These are phyloP conservation scores for Okamejei kenojei DNA, from an alignment of 2,797 vertebrate species.

Conservation along the genomic window DNA sequence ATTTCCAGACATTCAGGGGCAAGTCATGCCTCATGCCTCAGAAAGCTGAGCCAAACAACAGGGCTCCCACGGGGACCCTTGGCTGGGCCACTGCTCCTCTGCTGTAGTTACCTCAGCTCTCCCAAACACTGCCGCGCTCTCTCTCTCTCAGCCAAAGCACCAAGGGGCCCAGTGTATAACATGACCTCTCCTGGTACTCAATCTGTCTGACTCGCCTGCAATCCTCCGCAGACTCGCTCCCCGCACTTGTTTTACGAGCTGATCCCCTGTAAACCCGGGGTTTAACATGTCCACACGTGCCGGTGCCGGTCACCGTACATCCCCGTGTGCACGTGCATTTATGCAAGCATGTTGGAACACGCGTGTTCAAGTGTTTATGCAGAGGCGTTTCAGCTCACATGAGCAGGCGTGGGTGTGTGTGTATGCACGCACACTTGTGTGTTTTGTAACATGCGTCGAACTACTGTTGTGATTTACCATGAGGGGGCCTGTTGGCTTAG, in stretches of 20 bases:
- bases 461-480: neutral
- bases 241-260: neutral
- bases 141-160: neutral
- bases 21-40: neutral
- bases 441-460: neutral
- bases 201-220: no score
- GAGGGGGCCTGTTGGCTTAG: neutral
- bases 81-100: neutral
- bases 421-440: neutral
- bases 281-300: neutral
- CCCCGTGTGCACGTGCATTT: no score
- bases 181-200: neutral
- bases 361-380: neutral
- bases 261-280: neutral
- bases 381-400: no score
- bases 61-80: neutral
- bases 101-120: neutral
- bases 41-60: neutral
- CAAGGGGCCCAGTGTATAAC: neutral
- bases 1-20: neutral
- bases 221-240: neutral
- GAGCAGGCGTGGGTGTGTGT: neutral
- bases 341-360: no score
- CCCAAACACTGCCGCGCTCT: neutral
- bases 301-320: no score